Evolutionary conservation across 2,797 vertebrate species (phyloP).

Genomic region (Neostethus bicornis): DNA sequence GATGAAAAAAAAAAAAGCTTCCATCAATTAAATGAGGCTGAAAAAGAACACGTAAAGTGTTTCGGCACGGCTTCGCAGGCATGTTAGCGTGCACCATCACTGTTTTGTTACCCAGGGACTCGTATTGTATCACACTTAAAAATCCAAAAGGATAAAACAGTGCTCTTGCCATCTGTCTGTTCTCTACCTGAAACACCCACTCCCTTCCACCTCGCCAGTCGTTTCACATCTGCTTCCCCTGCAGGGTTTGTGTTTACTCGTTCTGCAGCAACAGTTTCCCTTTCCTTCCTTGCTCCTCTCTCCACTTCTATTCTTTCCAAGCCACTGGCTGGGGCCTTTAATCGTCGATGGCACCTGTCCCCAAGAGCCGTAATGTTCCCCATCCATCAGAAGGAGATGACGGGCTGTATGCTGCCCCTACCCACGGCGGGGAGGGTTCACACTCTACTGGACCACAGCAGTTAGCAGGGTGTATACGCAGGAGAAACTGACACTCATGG

Average conservation of each 20-base stretch:
- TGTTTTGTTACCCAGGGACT: constrained; percentile 30
- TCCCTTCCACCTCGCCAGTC: constrained; percentile 32
- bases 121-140: constrained; percentile 31
- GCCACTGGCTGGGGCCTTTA: constrained; percentile 77
- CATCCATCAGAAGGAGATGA: constrained; percentile 78
- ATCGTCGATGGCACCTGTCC: constrained; percentile 81
- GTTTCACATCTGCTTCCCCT: constrained; percentile 59
- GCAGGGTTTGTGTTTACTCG: constrained; percentile 73
- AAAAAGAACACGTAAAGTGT: constrained; percentile 28
- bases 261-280: constrained; percentile 75
- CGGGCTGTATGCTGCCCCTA: constrained; percentile 41
- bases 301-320: constrained; percentile 76
- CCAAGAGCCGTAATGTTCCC: constrained; percentile 77
- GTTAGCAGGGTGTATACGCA: constrained; percentile 40
- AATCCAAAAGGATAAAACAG: constrained; percentile 31
- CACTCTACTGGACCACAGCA: constrained; percentile 52
- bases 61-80: constrained; percentile 34
- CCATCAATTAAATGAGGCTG: constrained; percentile 3
- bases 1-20: constrained; percentile 10
- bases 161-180: constrained; percentile 58
- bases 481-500: constrained; percentile 60
- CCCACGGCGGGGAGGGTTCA: constrained; percentile 48
- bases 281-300: constrained; percentile 59
- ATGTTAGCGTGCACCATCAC: constrained; percentile 34
- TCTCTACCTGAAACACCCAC: constrained; percentile 49